These are phyloP conservation scores for Luehdorfia chinensis DNA, from an alignment of 1,140 invertebrate species.

Conservation along the genomic window DNA sequence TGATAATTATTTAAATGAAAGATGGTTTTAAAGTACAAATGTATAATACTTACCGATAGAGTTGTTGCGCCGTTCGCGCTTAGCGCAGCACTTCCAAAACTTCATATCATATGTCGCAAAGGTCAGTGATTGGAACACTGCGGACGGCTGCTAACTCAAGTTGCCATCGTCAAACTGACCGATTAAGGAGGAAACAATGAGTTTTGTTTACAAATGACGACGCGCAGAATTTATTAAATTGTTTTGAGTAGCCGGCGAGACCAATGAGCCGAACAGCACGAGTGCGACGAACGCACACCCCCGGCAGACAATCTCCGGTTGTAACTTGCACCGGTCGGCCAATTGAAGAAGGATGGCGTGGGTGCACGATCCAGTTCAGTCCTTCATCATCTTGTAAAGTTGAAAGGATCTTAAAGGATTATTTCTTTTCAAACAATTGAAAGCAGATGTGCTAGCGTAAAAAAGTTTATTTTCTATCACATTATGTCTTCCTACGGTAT, in stretches of 20 bases:
- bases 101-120: conserved; percentile 44
- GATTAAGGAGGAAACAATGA: conserved; percentile 67
- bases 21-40: conserved; percentile 1
- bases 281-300: conserved; percentile 49
- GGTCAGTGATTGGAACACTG: conserved; percentile 41
- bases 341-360: conserved; percentile 63
- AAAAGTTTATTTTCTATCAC: conserved; percentile 75
- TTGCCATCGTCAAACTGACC: conserved; percentile 62
- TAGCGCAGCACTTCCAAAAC: conserved; percentile 62
- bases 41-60: conserved; percentile 34
- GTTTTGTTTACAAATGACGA: conserved; percentile 72
- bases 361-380: conserved; percentile 45
- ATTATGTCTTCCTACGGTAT: conserved; percentile 67
- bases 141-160: conserved; percentile 51
- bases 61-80: conserved; percentile 35
- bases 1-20: too few species aligned
- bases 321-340: conserved; percentile 26
- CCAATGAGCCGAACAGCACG: conserved; percentile 46
- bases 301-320: conserved; percentile 47
- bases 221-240: conserved; percentile 61
- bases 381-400: conserved; percentile 19
- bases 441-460: conserved; percentile 58
- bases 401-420: conserved; percentile 2
- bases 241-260: conserved; percentile 46
- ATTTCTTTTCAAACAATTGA: conserved; percentile 14